Base-by-base conservation (phyloP, 2,888 invertebrate genomes). In the Pardosa pseudoannulata region DNA sequence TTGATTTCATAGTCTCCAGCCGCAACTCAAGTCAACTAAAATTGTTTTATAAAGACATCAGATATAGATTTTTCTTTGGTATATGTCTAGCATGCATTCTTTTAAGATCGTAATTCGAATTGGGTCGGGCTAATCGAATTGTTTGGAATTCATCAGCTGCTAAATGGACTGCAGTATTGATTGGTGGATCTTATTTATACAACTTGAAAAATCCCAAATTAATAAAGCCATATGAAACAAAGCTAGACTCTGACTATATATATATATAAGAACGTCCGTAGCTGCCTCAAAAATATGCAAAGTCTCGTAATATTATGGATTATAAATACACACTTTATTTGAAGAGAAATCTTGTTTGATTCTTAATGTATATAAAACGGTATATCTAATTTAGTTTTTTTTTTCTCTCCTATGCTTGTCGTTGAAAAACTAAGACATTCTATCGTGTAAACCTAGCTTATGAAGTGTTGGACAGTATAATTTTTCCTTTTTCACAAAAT, bases 271-370 rank as follows among this genome's bases (percentile, higher is more conserved):
- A 23, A 56, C 56, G 23, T 56, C 23, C 56, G 56, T 56, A 56
- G 56, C 56, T 56, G 56, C 56, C 56, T 56, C 56, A 56, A 56
- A 56, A 56, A 56, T 56, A 56, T 56, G 56, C 56, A 23, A 56
- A 56, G 23, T 56, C 23, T 56, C 19, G 56, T 56, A 56, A 56
- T 2, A 56, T 2, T 56, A 23, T 56, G 56, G 56, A 23, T 56
- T 56, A 56, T 56, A 56, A 56, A 56, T 23, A 56, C 56, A 56
- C 56, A 56, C 23, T 56, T 56, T 19, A 56, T 23, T 56, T 56
- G 16, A 23, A 56, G 56, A 23, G 41, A 56, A 56, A 56, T 23
- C 23, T 56, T 56, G 23, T 16, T 16, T 23, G 56, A 56, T 2
- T 56, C 2, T 56, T 56, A 19, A 23, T 56, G 23, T 23, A 56